These are phyloP conservation scores for Fragum whitleyi DNA, from an alignment of 2,888 invertebrate genomes.

Conservation along the genomic window DNA sequence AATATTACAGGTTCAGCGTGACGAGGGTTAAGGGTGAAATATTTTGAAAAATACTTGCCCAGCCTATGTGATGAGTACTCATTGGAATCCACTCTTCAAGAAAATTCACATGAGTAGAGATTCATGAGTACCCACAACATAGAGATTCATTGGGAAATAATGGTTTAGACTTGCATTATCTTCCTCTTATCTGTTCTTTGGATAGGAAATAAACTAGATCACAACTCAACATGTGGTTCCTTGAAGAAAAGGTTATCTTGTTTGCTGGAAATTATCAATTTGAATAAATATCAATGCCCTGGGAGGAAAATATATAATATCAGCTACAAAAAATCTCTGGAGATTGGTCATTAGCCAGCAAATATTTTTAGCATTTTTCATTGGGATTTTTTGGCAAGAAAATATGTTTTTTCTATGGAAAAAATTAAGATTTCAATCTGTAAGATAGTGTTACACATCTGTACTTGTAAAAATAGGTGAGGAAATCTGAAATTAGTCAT, in stretches of 20 bases:
- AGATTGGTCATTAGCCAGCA: conserved; percentile 13
- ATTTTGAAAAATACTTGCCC: too few relatives aligned
- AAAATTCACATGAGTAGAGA: too few relatives aligned
- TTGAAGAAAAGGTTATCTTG: background rate
- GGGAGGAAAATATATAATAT: background rate
- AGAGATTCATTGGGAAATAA: too few relatives aligned
- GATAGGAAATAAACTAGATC: background rate
- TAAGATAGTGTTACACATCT: background rate
- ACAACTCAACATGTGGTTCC: background rate
- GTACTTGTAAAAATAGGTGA: background rate
- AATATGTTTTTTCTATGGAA: background rate
- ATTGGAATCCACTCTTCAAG: too few relatives aligned
- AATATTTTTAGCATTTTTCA: conserved; percentile 17
- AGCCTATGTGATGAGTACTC: too few relatives aligned
- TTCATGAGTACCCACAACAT: too few relatives aligned
- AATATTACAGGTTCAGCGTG: too few relatives aligned
- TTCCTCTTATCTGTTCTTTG: too few relatives aligned
- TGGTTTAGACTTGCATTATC: too few relatives aligned
- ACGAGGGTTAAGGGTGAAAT: too few relatives aligned
- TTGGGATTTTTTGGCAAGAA: conserved; percentile 5
- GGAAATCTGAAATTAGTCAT: too few relatives aligned
- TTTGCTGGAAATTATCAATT: conserved; percentile 4
- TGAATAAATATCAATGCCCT: background rate
- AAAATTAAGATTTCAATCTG: background rate
- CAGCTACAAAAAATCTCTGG: background rate